Conservation (phyloP, 37 sponge, comb jelly and placozoan species). For the Chondrilla cf. caribensis region DNA sequence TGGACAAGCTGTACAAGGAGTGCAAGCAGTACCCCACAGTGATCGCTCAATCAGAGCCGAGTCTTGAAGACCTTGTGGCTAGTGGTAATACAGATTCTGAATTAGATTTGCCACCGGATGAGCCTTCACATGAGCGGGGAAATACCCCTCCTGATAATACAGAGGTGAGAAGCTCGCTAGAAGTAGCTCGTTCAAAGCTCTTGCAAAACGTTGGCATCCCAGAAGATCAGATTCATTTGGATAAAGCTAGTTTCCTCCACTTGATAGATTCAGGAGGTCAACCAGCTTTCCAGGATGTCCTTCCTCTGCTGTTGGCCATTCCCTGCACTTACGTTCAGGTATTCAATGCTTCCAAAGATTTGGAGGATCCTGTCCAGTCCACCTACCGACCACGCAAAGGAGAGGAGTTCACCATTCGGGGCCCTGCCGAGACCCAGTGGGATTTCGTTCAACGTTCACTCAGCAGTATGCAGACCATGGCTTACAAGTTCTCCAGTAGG, state of each 20-base stretch:
- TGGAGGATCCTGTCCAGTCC: not conserved
- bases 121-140: not conserved
- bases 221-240: not conserved
- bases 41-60: not conserved
- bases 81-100: too few species aligned
- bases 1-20: not conserved
- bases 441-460: not conserved
- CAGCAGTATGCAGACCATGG: not conserved
- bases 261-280: not conserved
- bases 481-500: not conserved
- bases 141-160: not conserved
- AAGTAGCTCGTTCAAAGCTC: not conserved
- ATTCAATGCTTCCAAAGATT: not conserved
- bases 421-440: not conserved
- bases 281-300: not conserved
- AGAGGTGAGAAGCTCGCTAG: not conserved
- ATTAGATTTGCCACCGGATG: not conserved
- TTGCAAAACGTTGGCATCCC: not conserved
- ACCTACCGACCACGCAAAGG: not conserved
- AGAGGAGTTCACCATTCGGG: not conserved
- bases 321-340: constrained; percentile 3
- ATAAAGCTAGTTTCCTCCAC: not conserved
- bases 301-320: not conserved
- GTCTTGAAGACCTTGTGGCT: not conserved
- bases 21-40: not conserved